Base-by-base conservation (phyloP, 1,140 invertebrate genomes). In the Musca domestica region DNA sequence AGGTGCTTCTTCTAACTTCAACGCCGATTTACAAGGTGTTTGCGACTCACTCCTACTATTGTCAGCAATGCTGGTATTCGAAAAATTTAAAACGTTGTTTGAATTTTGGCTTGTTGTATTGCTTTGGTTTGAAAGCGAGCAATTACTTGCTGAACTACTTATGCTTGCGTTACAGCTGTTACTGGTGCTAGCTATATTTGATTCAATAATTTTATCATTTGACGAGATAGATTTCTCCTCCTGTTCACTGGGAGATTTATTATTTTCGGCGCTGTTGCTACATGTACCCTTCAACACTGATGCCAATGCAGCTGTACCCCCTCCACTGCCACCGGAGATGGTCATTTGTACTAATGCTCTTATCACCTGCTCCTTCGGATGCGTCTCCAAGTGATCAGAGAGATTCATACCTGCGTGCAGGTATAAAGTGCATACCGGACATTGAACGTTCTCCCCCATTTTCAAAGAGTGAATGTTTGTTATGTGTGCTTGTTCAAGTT, bases 341-440 rank as follows among this genome's bases (percentile, higher is more conserved):
- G 78, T 77, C 73, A 85, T 74, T 72, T 86, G 84, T 30, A 90
- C 87, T 52, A 94, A 82, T n/a, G 92, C 92, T 75, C 90, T 90
- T 70, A 93, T 93, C 25, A 94, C 91, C 79, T 92, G 90, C 75
- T 93, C 91, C 78, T 93, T 93, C 22, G 92, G 91, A 84, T 93
- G 92, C 7, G 91, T 93, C 74, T 91, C 88, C 76, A 94, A 85
- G 81, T 93, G 92, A 69, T 86, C 87, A 74, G 91, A 88, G 68
- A 93, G 82, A 65, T 89, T 89, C 82, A 93, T 93, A 30, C 91
- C 92, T 82, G 90, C 90, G 70, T 91, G 87, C 56, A 93, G 84
- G 78, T 88, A 93, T 49, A 93, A 84, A 20, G 92, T 93, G 83
- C 92, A 93, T 54, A 93, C 91, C 23, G 92, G 92, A 83, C 92